Conservation (phyloP, 2,888 invertebrate genomes). For the Deilephila elpenor region DNA sequence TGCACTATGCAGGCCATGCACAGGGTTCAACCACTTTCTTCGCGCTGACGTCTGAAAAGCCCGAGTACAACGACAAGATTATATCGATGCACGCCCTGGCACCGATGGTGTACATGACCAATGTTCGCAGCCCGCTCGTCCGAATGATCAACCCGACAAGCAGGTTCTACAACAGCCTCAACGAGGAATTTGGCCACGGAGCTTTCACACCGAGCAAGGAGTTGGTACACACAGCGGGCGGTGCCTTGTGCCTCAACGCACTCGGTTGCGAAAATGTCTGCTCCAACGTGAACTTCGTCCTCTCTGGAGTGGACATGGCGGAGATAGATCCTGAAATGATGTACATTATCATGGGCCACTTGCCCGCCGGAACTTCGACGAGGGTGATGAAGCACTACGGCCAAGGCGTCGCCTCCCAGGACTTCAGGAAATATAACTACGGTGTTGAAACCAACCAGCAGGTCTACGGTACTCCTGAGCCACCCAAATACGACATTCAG, state of each 20-base stretch:
- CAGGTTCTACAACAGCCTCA: slow-evolving; percentile 56
- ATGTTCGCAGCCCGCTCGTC: slow-evolving; percentile 72
- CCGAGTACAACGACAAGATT: slow-evolving; percentile 73
- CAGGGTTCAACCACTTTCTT: slow-evolving; percentile 70
- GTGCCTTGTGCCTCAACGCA: slow-evolving; percentile 65
- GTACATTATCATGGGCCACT: slow-evolving; percentile 81
- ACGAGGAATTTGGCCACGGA: slow-evolving; percentile 59
- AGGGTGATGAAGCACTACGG: slow-evolving; percentile 83
- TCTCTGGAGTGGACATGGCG: slow-evolving; percentile 84
- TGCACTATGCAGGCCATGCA: slow-evolving; percentile 72
- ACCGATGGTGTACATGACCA: slow-evolving; percentile 75
- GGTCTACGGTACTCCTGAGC: slow-evolving; percentile 65
- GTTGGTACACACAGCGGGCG: slow-evolving; percentile 62
- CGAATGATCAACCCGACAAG: slow-evolving; percentile 71
- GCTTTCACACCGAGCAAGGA: slow-evolving; percentile 66
- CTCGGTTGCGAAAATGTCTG: slow-evolving; percentile 81
- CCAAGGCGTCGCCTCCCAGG: slow-evolving; percentile 71
- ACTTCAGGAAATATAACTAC: slow-evolving; percentile 72
- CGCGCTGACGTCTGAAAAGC: slow-evolving; percentile 63
- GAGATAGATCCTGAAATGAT: slow-evolving; percentile 82
- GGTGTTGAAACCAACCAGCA: slow-evolving; percentile 65
- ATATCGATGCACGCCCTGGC: slow-evolving; percentile 72
- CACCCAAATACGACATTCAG: slow-evolving; percentile 71
- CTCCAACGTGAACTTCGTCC: slow-evolving; percentile 85
- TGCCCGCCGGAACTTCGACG: slow-evolving; percentile 84